A percentile compares a stretch with the other conserved stretches of the same genome.
These are phyloP conservation scores for Xenops minutus DNA, from an alignment of 2,797 vertebrate species.

Conservation along the genomic window DNA sequence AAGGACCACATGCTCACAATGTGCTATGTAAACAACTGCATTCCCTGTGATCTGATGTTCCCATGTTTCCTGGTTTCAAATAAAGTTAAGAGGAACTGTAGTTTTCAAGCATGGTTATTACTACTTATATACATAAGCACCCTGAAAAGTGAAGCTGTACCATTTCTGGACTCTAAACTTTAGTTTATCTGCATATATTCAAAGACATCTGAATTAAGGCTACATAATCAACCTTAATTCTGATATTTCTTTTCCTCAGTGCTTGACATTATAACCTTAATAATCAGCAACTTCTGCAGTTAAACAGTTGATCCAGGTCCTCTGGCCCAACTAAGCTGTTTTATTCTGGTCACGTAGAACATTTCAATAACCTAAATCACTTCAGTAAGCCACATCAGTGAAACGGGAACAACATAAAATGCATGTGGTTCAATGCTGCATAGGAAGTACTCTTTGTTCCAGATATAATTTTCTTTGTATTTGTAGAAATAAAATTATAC, in stretches of 20 bases:
- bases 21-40: neutral
- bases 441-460: neutral
- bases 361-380: neutral
- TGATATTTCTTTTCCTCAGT: neutral
- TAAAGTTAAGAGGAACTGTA: neutral
- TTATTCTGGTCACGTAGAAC: neutral
- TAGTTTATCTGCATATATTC: neutral
- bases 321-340: neutral
- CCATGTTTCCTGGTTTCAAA: neutral
- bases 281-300: neutral
- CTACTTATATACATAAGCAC: neutral
- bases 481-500: neutral
- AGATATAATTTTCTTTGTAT: neutral
- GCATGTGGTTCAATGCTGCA: neutral
- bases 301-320: neutral
- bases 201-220: neutral
- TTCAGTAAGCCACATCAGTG: neutral
- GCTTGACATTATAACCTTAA: neutral
- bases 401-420: neutral
- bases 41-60: neutral
- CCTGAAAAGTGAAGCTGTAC: neutral
- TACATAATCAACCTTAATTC: neutral
- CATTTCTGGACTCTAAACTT: neutral
- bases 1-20: neutral
- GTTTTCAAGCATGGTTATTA: neutral